Conservation (phyloP, 2,797 vertebrate species). For the Cygnus olor region DNA sequence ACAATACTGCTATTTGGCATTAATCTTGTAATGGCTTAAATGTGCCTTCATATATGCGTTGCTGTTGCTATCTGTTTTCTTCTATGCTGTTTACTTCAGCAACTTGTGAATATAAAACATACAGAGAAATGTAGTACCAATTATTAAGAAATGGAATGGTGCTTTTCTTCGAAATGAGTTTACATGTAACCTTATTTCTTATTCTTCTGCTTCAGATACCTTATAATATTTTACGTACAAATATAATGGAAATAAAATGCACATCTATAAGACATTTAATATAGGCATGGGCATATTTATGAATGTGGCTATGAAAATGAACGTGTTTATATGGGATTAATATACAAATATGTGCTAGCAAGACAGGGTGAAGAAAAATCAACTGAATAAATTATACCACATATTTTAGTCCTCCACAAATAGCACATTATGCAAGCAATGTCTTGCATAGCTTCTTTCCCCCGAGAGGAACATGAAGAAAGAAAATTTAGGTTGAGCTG, state of each 20-base stretch:
- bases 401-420: neutral
- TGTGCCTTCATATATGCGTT: neutral
- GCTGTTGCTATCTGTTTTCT: neutral
- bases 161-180: neutral
- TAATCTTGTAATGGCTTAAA: neutral
- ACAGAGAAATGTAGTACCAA: neutral
- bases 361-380: neutral
- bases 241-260: slow-evolving; percentile 30
- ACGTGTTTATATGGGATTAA: neutral
- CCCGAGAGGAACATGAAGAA: neutral
- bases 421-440: neutral
- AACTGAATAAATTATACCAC: neutral
- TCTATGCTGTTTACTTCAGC: neutral
- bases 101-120: neutral
- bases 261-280: neutral
- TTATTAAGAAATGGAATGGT: neutral
- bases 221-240: slow-evolving; percentile 10
- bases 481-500: neutral
- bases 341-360: neutral
- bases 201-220: neutral
- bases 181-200: neutral
- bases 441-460: neutral
- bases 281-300: neutral
- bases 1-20: neutral
- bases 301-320: neutral